Base-by-base conservation (phyloP, 2,888 invertebrate species). In the Plebejus melissa region DNA sequence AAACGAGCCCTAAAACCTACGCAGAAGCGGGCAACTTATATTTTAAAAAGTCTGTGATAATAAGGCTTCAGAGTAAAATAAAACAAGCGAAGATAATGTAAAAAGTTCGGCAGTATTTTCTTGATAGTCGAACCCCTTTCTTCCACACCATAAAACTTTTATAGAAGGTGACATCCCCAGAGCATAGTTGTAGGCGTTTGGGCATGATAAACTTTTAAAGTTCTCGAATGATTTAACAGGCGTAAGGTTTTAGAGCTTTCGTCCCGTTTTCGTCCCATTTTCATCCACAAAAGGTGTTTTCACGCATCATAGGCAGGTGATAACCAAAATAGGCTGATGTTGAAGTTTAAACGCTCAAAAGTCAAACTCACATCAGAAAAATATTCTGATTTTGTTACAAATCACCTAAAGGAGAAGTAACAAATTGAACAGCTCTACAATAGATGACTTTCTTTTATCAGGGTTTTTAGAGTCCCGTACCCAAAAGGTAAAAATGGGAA, bases 71-170 rank as follows among this genome's bases (percentile, higher is more conserved):
- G 32, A 36, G 65, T 65, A 82, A 82, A 85, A 86, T 83, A 83
- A 82, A 82, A 80, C 81, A 82, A 82, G 84, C 81, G 77, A 79
- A 80, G 77, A 79, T 79, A 83, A 88, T 88, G 86, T 85, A 86
- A 85, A 89, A 90, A 90, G 82, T 90, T 89, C 77, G 83, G 82
- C 87, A 86, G 84, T 86, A 84, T 87, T 86, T 88, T 85, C 86
- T 84, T 87, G 89, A 90, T 90, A 89, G 87, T 82, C 80, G 83
- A 84, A 88, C 86, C 90, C 90, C 87, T 90, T 74, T 89, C 87
- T 91, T 91, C 89, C 89, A 84, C 84, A 79, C 88, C 91, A 91
- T 91, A 90, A 90, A 92, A 91, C 90, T 91, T 90, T 88, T 90
- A 87, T 84, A 86, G 83, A 82, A 88, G 85, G 87, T 88, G 89